phyloP scores from a whole-genome alignment of 2,113 vertebrate species.

The Phylloscopus trochilus region DNA sequence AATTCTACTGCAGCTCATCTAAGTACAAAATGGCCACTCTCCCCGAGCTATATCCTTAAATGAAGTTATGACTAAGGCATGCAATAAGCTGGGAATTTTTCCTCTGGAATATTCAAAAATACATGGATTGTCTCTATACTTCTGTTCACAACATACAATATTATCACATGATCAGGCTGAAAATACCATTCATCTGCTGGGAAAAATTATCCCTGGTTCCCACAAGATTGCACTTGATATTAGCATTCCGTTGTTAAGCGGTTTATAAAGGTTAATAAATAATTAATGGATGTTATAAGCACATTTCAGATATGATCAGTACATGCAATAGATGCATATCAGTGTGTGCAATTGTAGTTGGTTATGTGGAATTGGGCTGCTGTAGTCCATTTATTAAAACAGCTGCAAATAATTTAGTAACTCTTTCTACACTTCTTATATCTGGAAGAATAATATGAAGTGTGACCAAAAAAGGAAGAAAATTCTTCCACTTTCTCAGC shows the following conservation, averaged over 20 bases:
- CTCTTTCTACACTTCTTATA: neutral
- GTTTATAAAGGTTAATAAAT: slow-evolving; percentile 38
- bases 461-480: slow-evolving; percentile 11
- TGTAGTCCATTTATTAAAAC: slow-evolving; percentile 14
- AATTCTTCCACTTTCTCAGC: neutral
- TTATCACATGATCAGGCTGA: neutral
- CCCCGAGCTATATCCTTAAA: neutral
- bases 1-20: neutral
- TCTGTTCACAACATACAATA: neutral
- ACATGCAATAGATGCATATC: neutral
- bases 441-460: neutral
- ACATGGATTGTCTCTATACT: neutral
- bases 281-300: slow-evolving; percentile 18
- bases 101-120: neutral
- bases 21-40: neutral
- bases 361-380: neutral
- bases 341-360: neutral
- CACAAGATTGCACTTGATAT: neutral
- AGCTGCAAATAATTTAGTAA: slow-evolving; percentile 40
- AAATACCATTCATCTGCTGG: neutral
- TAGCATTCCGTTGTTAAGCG: neutral
- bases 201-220: neutral
- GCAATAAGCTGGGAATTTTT: neutral
- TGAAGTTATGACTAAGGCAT: neutral
- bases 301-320: slow-evolving; percentile 21